These are phyloP conservation scores for Circaetus gallicus DNA, from an alignment of 2,113 vertebrate species.

Conservation along the genomic window DNA sequence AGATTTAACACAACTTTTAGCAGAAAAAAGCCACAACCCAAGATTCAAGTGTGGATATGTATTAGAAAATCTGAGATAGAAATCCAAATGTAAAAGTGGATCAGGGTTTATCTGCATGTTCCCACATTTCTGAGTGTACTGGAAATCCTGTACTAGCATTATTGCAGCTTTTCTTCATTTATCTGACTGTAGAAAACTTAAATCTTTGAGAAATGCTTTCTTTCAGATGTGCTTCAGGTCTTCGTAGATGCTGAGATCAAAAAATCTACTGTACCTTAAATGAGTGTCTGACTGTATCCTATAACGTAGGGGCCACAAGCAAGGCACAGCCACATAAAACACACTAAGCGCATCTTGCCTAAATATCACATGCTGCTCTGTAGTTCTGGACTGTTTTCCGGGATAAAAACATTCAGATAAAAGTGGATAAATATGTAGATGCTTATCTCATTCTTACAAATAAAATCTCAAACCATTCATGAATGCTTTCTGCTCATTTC, in stretches of 20 bases:
- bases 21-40: background rate
- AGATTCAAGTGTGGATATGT: background rate
- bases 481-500: background rate
- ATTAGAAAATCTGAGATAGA: background rate
- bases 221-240: background rate
- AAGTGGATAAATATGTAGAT: background rate
- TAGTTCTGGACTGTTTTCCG: background rate
- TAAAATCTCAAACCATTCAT: background rate
- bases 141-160: background rate
- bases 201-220: background rate
- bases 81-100: background rate
- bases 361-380: background rate
- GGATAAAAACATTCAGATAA: background rate
- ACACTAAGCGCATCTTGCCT: background rate
- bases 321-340: background rate
- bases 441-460: background rate
- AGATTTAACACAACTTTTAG: background rate
- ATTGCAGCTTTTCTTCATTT: background rate
- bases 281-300: background rate
- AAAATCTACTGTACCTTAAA: background rate
- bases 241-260: background rate
- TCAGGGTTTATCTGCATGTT: background rate
- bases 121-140: background rate
- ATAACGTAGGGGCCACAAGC: rapidly evolving
- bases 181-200: background rate